Percentiles rank a stretch among this genome's conserved stretches.
These are phyloP conservation scores for Acanthis flammea DNA, from an alignment of 2,797 vertebrate genomes.

Conservation along the genomic window DNA sequence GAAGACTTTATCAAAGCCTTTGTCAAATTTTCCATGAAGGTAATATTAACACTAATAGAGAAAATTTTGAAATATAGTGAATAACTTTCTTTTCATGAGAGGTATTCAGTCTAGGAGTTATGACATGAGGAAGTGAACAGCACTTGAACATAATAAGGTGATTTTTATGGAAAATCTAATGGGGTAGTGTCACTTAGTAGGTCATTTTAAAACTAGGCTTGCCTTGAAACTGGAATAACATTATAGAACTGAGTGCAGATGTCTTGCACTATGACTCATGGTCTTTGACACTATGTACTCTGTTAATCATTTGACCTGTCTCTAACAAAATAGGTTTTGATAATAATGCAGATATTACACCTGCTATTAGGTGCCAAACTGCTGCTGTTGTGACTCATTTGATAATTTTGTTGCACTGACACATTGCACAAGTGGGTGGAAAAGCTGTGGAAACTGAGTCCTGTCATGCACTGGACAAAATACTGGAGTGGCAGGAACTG, in stretches of 20 bases:
- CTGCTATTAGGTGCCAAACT: neutral
- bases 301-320: neutral
- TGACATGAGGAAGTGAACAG: neutral
- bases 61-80: neutral
- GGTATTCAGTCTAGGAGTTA: neutral
- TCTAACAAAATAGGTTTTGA: neutral
- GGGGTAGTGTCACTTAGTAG: neutral
- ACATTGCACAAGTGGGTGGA: fast-evolving
- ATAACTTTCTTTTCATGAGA: neutral
- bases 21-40: neutral
- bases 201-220: neutral
- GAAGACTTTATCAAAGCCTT: neutral
- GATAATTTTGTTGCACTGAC: neutral
- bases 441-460: neutral
- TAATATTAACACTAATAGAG: neutral
- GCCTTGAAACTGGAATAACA: neutral
- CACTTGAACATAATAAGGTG: neutral
- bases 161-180: neutral
- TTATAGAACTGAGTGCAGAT: neutral
- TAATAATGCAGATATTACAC: neutral
- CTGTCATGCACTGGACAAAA: neutral
- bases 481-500: neutral
- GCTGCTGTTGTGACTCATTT: neutral
- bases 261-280: neutral
- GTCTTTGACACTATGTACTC: neutral